Evolutionary conservation across 2,113 vertebrate genomes (phyloP).

Genomic region (Thomomys bottae): DNA sequence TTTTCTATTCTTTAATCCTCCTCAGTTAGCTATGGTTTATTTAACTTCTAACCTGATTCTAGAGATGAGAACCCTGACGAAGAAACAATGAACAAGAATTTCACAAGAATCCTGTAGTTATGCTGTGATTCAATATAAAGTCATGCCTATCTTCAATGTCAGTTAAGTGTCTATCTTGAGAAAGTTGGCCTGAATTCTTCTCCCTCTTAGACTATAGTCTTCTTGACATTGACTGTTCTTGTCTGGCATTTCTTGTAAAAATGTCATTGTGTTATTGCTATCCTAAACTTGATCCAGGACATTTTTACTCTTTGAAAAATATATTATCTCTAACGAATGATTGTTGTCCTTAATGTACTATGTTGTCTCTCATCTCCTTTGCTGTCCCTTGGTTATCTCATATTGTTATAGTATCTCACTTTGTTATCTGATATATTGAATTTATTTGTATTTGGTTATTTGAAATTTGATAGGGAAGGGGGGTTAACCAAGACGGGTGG

Average conservation of each 20-base stretch:
- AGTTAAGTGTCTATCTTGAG: fast-evolving
- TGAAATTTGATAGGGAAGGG: no score
- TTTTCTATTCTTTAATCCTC: neutral
- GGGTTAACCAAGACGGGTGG: no score
- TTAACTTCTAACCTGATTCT: neutral
- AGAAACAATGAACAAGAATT: neutral
- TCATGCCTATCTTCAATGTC: no score
- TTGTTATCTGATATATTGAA: no score
- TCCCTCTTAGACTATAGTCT: neutral
- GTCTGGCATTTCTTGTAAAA: slow-evolving; percentile 16
- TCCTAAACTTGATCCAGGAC: neutral
- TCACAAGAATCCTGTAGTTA: neutral
- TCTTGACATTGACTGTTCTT: neutral
- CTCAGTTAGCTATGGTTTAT: neutral
- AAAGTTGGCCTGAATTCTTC: neutral
- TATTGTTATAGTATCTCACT: no score
- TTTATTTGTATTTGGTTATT: no score
- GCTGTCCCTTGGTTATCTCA: no score
- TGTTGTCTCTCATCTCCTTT: no score
- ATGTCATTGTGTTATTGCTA: slow-evolving; percentile 8
- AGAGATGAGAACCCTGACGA: neutral
- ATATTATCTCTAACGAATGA: no score
- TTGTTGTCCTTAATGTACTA: no score
- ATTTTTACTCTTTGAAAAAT: neutral
- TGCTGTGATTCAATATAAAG: neutral